These are phyloP conservation scores for Nebria brevicollis DNA, from an alignment of 2,888 invertebrate species.

Conservation along the genomic window DNA sequence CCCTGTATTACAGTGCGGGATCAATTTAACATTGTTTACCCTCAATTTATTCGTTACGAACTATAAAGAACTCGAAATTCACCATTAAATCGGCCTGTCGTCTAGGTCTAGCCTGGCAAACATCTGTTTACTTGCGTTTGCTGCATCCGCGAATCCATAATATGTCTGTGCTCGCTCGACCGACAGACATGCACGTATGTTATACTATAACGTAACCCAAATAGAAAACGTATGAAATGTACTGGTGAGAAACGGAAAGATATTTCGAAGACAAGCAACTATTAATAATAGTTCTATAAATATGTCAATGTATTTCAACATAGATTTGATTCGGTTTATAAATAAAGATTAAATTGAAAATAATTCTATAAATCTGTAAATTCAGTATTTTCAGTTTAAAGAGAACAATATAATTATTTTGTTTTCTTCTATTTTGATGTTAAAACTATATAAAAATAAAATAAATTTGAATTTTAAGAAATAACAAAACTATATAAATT, in stretches of 20 bases:
- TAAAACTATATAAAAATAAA: too few species aligned
- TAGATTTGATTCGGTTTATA: background rate
- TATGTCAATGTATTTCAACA: background rate
- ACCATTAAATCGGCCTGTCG: constrained; percentile 8
- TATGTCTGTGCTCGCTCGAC: background rate
- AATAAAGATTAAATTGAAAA: too few species aligned
- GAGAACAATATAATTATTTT: too few species aligned
- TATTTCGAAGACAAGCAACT: background rate
- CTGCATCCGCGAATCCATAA: background rate
- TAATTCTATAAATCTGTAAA: too few species aligned
- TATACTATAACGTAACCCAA: background rate
- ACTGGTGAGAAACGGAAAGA: background rate
- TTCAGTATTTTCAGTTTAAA: too few species aligned
- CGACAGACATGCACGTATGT: background rate
- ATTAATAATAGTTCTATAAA: background rate
- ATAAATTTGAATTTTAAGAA: too few species aligned
- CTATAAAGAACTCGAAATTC: constrained; percentile 31
- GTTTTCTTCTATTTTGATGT: too few species aligned
- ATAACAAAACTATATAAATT: too few species aligned
- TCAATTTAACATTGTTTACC: constrained; percentile 44
- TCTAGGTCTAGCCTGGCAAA: constrained; percentile 2
- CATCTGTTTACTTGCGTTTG: constrained; percentile 5
- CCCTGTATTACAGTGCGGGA: constrained; percentile 38
- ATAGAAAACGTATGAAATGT: background rate
- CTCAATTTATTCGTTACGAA: constrained; percentile 33